Conservation (phyloP, 2,888 invertebrate species). For the Hydriomena furcata region DNA sequence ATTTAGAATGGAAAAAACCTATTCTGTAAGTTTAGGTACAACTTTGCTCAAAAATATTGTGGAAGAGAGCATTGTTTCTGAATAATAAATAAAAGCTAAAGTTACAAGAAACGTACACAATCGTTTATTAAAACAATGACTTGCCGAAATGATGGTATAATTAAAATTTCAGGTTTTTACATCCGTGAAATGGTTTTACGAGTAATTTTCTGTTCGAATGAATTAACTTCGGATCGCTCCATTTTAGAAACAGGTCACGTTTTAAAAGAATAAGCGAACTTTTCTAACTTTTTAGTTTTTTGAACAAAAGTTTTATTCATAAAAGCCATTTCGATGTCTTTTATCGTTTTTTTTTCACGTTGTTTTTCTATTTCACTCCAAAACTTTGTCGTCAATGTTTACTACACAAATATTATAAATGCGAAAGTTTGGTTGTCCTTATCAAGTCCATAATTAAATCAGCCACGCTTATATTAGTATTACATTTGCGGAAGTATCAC, state of each 20-base stretch:
- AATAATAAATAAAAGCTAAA: not conserved
- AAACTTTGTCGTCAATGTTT: too few species aligned
- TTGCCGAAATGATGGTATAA: conserved; percentile 25
- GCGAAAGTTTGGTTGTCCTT: too few species aligned
- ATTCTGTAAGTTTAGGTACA: too few species aligned
- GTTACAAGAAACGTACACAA: not conserved
- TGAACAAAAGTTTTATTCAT: conserved; percentile 21
- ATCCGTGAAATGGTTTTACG: conserved; percentile 19
- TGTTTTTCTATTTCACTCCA: not conserved
- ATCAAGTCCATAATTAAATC: too few species aligned
- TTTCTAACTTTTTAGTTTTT: conserved; percentile 19
- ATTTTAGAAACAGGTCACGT: conserved; percentile 32
- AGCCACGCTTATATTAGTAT: not conserved
- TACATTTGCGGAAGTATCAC: conserved; percentile 11
- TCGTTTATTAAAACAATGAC: conserved; percentile 18
- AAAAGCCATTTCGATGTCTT: conserved; percentile 3
- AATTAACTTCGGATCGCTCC: conserved; percentile 24
- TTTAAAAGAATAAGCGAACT: conserved; percentile 11
- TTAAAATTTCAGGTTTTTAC: conserved; percentile 16
- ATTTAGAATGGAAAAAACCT: not conserved
- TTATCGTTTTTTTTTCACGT: not conserved
- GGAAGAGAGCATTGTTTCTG: not conserved
- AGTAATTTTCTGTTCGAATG: conserved; percentile 27
- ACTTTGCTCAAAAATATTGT: not conserved
- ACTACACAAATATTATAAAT: too few species aligned